Percentiles rank a stretch among this genome's conserved stretches.
These are phyloP conservation scores for Lucilia sericata DNA, from an alignment of 1,140 invertebrate species.

Conservation along the genomic window DNA sequence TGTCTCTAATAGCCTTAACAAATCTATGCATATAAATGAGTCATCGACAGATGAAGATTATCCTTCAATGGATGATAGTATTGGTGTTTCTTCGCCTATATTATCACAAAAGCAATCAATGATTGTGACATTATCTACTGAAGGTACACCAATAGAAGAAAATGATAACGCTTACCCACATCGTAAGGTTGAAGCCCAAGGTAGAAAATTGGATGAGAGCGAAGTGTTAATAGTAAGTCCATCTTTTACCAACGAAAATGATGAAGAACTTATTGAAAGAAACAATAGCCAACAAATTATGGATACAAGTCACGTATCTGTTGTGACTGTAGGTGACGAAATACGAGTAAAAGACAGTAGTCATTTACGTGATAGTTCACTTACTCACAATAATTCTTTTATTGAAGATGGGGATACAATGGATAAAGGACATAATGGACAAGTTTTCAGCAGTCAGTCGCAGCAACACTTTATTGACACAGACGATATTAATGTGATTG, in stretches of 20 bases:
- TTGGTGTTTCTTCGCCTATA: conserved; percentile 74
- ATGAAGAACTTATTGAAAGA: conserved; percentile 60
- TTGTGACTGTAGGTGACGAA: conserved; percentile 88
- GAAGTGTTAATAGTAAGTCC: conserved; percentile 83
- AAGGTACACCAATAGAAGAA: conserved; percentile 48
- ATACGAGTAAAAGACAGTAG: conserved; percentile 79
- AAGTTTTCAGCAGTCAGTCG: conserved; percentile 46
- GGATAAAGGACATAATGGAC: conserved; percentile 33
- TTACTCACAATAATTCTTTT: not conserved
- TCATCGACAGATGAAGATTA: conserved; percentile 81
- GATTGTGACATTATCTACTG: conserved; percentile 56
- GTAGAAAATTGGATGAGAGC: conserved; percentile 80
- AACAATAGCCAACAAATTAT: conserved; percentile 61
- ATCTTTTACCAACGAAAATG: conserved; percentile 69
- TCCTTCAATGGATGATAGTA: conserved; percentile 79
- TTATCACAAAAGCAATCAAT: conserved; percentile 59
- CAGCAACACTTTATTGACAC: conserved; percentile 48
- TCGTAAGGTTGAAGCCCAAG: conserved; percentile 46
- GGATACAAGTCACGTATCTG: conserved; percentile 89
- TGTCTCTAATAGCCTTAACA: conserved; percentile 64
- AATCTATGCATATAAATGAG: conserved; percentile 72
- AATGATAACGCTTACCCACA: not conserved
- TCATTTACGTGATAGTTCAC: conserved; percentile 50
- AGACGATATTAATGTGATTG: conserved; percentile 66
- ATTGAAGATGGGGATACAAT: not conserved